These are phyloP conservation scores for Tenualosa ilisha DNA, from an alignment of 2,797 vertebrate species.

Conservation along the genomic window DNA sequence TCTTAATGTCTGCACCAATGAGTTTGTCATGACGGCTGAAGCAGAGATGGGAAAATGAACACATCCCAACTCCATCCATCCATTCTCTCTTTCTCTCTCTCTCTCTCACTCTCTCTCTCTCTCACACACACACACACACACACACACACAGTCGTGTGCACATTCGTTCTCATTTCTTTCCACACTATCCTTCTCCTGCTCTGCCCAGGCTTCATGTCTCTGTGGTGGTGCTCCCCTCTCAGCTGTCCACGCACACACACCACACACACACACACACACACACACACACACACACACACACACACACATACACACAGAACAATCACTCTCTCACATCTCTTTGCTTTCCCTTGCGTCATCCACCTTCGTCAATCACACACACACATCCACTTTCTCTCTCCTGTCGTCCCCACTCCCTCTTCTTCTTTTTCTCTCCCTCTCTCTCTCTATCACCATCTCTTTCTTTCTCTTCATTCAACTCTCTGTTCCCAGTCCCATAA, in stretches of 20 bases:
- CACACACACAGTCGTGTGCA: neutral
- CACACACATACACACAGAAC: neutral
- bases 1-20: conserved; percentile 66
- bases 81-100: neutral
- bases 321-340: neutral
- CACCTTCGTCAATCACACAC: conserved; percentile 22
- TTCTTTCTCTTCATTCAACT: neutral
- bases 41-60: neutral
- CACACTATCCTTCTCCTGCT: neutral
- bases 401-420: neutral
- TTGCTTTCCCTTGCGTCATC: neutral
- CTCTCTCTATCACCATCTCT: neutral
- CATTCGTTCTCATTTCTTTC: neutral
- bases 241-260: too few relatives aligned
- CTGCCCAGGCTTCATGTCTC: too few relatives aligned
- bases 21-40: conserved; percentile 10
- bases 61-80: conserved; percentile 8
- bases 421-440: neutral
- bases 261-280: neutral
- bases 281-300: neutral
- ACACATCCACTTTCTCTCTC: conserved; percentile 28
- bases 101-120: neutral
- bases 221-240: too few relatives aligned
- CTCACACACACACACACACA: neutral
- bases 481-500: neutral